Evolutionary conservation across 2,888 invertebrate species (phyloP).

Genomic region (Pheosia tremula): DNA sequence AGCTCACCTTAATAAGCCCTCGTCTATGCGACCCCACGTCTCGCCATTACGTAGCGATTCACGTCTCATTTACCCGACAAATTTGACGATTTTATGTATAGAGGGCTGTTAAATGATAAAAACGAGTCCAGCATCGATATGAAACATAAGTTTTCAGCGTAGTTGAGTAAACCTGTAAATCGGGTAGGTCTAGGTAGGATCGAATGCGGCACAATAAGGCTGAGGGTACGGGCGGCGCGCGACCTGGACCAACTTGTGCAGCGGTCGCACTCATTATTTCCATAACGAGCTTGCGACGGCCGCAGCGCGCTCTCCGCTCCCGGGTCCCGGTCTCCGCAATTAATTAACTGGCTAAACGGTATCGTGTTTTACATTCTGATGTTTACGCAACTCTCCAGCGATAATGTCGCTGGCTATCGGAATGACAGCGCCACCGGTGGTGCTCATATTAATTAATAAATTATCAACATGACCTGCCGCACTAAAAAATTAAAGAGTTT

Average conservation of each 20-base stretch:
- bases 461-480: constrained; percentile 72
- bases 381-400: constrained; percentile 80
- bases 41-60: constrained; percentile 47
- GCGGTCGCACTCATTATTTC: constrained; percentile 77
- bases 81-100: constrained; percentile 7
- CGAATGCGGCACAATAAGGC: constrained; percentile 62
- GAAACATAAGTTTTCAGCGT: constrained; percentile 26
- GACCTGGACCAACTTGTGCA: constrained; percentile 61
- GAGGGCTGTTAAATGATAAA: background rate
- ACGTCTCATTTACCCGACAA: constrained; percentile 44
- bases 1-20: constrained; percentile 60
- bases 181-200: constrained; percentile 41
- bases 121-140: background rate
- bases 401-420: constrained; percentile 74
- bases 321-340: constrained; percentile 73
- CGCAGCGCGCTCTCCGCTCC: constrained; percentile 55
- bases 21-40: constrained; percentile 56
- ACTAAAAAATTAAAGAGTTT: constrained; percentile 78
- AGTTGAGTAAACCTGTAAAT: constrained; percentile 59
- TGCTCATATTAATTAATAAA: constrained; percentile 79
- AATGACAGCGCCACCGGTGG: constrained; percentile 67
- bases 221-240: constrained; percentile 42
- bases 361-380: constrained; percentile 81
- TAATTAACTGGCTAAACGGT: constrained; percentile 83
- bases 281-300: constrained; percentile 76